These are phyloP conservation scores for Melipona quadrifasciata DNA, from an alignment of 1,140 invertebrate species.

Conservation along the genomic window DNA sequence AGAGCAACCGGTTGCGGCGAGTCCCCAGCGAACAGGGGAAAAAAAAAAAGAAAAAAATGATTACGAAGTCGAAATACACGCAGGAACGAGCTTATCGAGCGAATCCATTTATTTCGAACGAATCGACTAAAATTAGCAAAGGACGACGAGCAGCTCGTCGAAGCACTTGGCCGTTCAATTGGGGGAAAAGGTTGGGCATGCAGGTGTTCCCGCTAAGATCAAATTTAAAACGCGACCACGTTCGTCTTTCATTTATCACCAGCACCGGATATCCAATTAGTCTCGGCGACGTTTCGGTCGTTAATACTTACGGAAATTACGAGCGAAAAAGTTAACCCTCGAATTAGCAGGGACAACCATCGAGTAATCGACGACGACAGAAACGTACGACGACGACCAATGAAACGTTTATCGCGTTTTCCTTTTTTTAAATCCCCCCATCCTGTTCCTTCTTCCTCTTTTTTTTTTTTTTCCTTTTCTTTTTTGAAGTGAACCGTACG, in stretches of 20 bases:
- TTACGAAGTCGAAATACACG: not conserved
- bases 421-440: not conserved
- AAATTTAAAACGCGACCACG: constrained; percentile 44
- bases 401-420: not conserved
- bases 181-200: not conserved
- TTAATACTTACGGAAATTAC: constrained; percentile 6
- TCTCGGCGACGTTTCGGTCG: not conserved
- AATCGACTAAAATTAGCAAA: constrained; percentile 54
- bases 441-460: not conserved
- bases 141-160: not conserved
- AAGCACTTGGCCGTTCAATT: constrained; percentile 20
- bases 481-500: not conserved
- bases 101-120: constrained; percentile 24
- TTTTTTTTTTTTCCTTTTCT: not conserved
- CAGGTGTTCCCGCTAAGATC: constrained; percentile 22
- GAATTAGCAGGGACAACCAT: not conserved
- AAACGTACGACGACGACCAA: not conserved
- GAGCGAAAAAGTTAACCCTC: not conserved
- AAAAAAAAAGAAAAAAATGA: constrained; percentile 18
- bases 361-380: constrained; percentile 4
- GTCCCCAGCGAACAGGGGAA: not conserved
- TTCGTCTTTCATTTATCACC: constrained; percentile 24
- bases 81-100: constrained; percentile 4
- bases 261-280: constrained; percentile 44
- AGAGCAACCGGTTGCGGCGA: too few relatives aligned